Conservation (phyloP, 2,888 invertebrate genomes). For the Escarpia spicata region DNA sequence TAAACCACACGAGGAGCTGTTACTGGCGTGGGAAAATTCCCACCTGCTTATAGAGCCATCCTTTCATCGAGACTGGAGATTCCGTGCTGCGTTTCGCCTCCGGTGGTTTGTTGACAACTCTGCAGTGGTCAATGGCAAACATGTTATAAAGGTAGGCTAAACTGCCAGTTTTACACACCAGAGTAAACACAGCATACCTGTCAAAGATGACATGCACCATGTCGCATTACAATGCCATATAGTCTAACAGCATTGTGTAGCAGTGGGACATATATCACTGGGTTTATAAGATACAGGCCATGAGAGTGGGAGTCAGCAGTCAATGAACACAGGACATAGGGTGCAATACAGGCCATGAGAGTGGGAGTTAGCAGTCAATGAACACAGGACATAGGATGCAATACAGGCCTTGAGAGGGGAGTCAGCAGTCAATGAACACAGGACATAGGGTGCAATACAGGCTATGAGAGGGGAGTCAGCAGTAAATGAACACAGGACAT, state of each 20-base stretch:
- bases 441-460: no score
- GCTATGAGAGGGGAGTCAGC: no score
- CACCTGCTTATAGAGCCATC: constrained; percentile 85
- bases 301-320: background rate
- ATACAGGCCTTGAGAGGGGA: no score
- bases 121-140: constrained; percentile 19
- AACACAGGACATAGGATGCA: no score
- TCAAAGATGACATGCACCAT: background rate
- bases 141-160: constrained; percentile 17
- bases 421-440: no score
- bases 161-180: background rate
- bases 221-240: background rate
- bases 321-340: no score
- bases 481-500: no score
- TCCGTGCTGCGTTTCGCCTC: constrained; percentile 85
- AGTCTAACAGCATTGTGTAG: background rate
- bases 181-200: background rate
- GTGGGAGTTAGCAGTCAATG: no score
- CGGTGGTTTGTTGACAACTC: constrained; percentile 70
- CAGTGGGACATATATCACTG: background rate
- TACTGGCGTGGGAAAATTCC: constrained; percentile 22
- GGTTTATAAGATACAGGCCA: background rate
- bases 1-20: background rate
- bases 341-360: no score
- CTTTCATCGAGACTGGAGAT: constrained; percentile 85